Conservation (phyloP, 2,113 vertebrate genomes). For the Tretioscincus oriximinensis region DNA sequence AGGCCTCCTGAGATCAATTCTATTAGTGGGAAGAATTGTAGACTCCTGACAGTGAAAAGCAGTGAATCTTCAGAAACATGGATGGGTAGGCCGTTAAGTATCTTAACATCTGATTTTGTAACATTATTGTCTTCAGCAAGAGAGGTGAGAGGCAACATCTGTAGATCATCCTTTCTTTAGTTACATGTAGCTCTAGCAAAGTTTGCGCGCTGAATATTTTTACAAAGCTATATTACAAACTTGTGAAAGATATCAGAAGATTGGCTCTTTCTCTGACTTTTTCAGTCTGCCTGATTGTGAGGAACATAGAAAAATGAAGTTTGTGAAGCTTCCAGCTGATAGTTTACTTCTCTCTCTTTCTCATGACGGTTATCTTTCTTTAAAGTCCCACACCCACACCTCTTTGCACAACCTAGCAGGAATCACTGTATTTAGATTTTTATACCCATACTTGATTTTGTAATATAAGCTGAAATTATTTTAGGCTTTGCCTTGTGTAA, state of each 20-base stretch:
- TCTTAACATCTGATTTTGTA: neutral
- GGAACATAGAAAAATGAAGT: neutral
- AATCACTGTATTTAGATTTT: too few relatives aligned
- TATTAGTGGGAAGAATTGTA: neutral
- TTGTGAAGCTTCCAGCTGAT: neutral
- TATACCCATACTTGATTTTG: too few relatives aligned
- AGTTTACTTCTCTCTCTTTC: neutral
- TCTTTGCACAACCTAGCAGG: too few relatives aligned
- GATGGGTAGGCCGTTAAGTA: neutral
- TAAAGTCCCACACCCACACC: too few relatives aligned
- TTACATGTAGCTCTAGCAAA: neutral
- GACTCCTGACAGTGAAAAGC: neutral
- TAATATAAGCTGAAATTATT: too few relatives aligned
- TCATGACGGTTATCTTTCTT: neutral
- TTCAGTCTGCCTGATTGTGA: slow-evolving; percentile 9
- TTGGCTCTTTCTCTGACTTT: slow-evolving; percentile 11
- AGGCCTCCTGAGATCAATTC: neutral
- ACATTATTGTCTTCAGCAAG: neutral
- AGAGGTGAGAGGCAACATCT: slow-evolving; percentile 11
- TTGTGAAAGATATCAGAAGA: slow-evolving; percentile 23
- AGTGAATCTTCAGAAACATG: neutral
- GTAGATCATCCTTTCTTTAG: neutral
- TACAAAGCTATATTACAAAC: neutral
- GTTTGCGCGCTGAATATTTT: neutral
- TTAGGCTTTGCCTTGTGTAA: too few relatives aligned